Evolutionary conservation across 2,888 invertebrate genomes (phyloP), one percentile per base, ranked within the genome.

Genomic region (Digitonthophagus gazella): DNA sequence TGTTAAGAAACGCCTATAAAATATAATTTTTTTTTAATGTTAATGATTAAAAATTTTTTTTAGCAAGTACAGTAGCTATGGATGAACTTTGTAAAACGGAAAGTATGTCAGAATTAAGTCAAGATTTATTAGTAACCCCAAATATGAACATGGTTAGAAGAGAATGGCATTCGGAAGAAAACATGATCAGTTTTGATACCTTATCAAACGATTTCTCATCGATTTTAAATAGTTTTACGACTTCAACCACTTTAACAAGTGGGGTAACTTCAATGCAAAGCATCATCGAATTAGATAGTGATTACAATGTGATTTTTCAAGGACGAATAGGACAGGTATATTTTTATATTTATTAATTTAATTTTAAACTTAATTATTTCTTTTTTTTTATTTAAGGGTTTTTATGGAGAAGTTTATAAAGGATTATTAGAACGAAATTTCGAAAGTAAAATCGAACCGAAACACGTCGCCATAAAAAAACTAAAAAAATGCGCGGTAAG

Each of bases 381-480:
- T 8, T 44, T 61, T 44, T 28, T 65, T 66, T n/a, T 61, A 8
- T 80, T 58, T 81, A 80, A 92, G 88, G 96, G 96, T 1, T 93
- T 92, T 81, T 96, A 95, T 81, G 96, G 96, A 0, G 91, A 91
- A 77, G 96, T 96, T 1, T 93, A 88, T 82, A 89, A 89, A 74
- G 96, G 93, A 0, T 89, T 87, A 75, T 85, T 91, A 81, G 90
- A 91, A 79, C 85, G 82, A 74, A 83, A 83, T 65, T 81, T 80
- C 67, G 84, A 83, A 64, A 83, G 85, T 72, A 83, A 84, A 64
- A 74, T 75, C 0, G 85, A 86, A 69, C 83, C 86, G 0, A 84
- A 86, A 73, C 82, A 83, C 72, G 90, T 91, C 15, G 91, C 91
- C 57, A 88, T 92, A 0, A 92, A 92, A 78, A 88, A 88, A 74